Conservation (phyloP, 2,113 vertebrate genomes). For the Porphyrio hochstetteri region DNA sequence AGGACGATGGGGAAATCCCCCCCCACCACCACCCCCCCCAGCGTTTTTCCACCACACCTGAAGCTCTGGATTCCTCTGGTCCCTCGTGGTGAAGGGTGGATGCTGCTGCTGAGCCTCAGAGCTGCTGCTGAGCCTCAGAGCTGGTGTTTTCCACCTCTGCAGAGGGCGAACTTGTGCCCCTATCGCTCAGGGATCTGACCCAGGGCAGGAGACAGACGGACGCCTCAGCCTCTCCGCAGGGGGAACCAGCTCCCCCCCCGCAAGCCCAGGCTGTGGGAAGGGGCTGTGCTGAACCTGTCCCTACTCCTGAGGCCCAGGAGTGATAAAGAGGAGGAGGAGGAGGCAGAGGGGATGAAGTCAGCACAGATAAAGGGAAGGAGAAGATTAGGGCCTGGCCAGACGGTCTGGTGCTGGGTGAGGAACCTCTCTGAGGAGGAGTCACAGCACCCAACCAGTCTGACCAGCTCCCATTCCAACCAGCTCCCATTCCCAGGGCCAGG, state of each 20-base stretch:
- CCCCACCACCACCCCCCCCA: too few species aligned
- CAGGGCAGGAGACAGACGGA: not conserved
- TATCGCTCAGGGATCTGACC: not conserved
- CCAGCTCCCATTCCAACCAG: too few species aligned
- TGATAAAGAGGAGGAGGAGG: not conserved
- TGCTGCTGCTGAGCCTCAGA: accelerated
- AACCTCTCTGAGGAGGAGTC: not conserved
- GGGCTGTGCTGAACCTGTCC: not conserved
- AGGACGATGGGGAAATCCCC: not conserved
- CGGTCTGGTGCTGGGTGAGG: not conserved
- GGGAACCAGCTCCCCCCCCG: not conserved
- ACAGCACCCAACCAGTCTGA: conserved; percentile 24
- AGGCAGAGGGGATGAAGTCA: not conserved
- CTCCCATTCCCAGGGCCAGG: not conserved
- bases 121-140: too few species aligned
- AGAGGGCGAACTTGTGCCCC: accelerated
- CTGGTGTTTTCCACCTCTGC: accelerated
- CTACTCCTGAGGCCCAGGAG: not conserved
- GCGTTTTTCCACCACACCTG: not conserved
- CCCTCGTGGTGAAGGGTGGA: accelerated
- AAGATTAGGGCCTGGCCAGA: not conserved
- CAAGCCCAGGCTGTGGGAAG: accelerated
- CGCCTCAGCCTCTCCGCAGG: accelerated
- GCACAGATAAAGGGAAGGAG: not conserved
- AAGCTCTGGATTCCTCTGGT: accelerated